Conservation (phyloP, 2,113 vertebrate species). For the Pterocles burchelli region DNA sequence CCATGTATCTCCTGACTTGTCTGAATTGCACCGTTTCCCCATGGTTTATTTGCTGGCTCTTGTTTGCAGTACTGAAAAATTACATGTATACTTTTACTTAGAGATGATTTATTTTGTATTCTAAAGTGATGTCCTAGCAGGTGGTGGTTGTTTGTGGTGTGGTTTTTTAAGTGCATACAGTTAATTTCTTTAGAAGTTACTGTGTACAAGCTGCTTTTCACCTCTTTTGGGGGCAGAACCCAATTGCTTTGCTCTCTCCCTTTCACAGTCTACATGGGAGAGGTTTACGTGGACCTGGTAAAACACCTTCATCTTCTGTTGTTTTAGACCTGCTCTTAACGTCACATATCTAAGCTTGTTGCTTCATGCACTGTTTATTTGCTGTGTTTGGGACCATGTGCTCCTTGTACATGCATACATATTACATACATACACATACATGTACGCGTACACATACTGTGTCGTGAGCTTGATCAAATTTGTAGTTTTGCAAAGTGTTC, state of each 20-base stretch:
- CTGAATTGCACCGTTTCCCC: not conserved
- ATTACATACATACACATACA: not conserved
- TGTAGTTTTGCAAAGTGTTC: not conserved
- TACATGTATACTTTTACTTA: not conserved
- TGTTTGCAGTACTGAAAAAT: not conserved
- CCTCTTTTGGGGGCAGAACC: not conserved
- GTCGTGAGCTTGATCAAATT: not conserved
- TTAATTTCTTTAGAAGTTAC: not conserved
- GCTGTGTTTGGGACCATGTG: not conserved
- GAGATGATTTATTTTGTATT: not conserved
- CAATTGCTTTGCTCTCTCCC: not conserved
- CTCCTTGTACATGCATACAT: accelerated
- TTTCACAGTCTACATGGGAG: not conserved
- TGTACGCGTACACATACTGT: accelerated
- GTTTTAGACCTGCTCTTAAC: not conserved
- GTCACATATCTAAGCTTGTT: not conserved
- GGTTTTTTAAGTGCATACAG: not conserved
- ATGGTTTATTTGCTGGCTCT: not conserved
- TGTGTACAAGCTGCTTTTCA: not conserved
- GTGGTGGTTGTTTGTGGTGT: not conserved
- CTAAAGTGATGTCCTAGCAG: not conserved
- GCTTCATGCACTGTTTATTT: not conserved
- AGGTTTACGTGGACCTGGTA: not conserved
- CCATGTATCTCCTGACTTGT: not conserved
- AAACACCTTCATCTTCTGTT: not conserved